Evolutionary conservation across 2,888 invertebrate genomes (phyloP).

Genomic region (Meghimatium bilineatum): DNA sequence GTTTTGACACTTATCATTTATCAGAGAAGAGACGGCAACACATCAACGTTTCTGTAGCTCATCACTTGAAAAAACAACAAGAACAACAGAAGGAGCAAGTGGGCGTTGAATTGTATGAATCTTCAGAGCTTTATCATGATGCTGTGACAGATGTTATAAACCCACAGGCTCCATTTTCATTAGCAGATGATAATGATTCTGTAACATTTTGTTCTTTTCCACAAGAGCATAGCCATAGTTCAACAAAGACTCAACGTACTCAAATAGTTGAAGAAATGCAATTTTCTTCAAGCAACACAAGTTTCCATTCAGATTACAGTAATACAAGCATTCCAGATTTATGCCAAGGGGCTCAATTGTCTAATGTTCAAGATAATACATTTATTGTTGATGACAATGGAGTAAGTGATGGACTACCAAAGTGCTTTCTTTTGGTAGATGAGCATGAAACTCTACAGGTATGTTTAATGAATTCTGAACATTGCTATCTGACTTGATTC

Average conservation of each 20-base stretch:
- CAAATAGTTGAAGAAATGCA: too few relatives aligned
- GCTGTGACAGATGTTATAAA: constrained; percentile 57
- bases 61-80: constrained; percentile 54
- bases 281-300: constrained; percentile 54
- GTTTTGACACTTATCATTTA: constrained; percentile 69
- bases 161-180: constrained; percentile 62
- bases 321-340: constrained; percentile 65
- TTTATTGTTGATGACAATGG: not conserved
- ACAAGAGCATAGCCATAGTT: constrained; percentile 54
- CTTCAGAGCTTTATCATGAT: constrained; percentile 48
- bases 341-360: constrained; percentile 48
- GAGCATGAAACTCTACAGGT: constrained; percentile 75
- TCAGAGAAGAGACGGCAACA: constrained; percentile 54
- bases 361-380: not conserved
- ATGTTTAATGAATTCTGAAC: constrained; percentile 1
- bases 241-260: constrained; percentile 35
- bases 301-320: constrained; percentile 63
- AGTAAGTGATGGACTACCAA: not conserved
- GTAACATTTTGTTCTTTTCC: constrained; percentile 71
- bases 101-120: constrained; percentile 46
- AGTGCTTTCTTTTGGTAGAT: constrained; percentile 75
- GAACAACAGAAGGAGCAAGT: constrained; percentile 56
- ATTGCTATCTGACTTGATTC: not conserved
- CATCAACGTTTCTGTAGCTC: constrained; percentile 54
- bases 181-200: constrained; percentile 62